Base-by-base conservation (phyloP, 2,888 invertebrate genomes). In the Serrognathus titanus region DNA sequence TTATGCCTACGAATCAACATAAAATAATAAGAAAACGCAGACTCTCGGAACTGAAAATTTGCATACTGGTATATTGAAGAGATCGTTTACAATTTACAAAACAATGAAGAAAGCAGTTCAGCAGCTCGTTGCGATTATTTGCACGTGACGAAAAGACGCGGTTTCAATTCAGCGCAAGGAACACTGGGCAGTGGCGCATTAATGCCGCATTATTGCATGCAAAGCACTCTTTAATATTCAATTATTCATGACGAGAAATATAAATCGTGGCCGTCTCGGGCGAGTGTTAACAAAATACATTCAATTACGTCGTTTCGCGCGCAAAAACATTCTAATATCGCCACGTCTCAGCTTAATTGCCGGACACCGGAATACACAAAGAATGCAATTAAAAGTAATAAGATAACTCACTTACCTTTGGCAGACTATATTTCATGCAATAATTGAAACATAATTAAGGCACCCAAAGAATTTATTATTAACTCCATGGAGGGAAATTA, bases 141-240 rank as follows among this genome's bases (percentile, higher is more conserved):
- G 24, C 24, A 31, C 24, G 24, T 31, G 24, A 31, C 24, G 24
- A 31, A 31, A 31, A 31, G 24, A 31, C 24, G 6, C 24, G 24
- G 24, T 31, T 31, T 31, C 24, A 31, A 31, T 31, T 31, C 24
- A 31, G 43, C 43, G 16, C 43, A 16, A 35, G 48, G 31, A 48
- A 45, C 31, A 39, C 43, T 36, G 37, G 48, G 45, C 45, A 37
- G 49, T 52, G 53, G 53, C 48, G 41, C 51, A 65, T 66, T 64
- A 60, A 58, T 63, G 54, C 62, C 59, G 66, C 67, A 66, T 63
- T 64, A 65, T 68, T 57, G 68, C 68, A 69, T 68, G 69, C 65
- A 65, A 64, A 66, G 56, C 54, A 49, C 62, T 64, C 61, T 63
- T 69, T 69, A 70, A 68, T 67, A 70, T 70, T 70, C 70, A 71